Percentiles rank a stretch among this genome's conserved stretches.
Conservation (phyloP, 2,113 vertebrate genomes). For the Microtus montanus region DNA sequence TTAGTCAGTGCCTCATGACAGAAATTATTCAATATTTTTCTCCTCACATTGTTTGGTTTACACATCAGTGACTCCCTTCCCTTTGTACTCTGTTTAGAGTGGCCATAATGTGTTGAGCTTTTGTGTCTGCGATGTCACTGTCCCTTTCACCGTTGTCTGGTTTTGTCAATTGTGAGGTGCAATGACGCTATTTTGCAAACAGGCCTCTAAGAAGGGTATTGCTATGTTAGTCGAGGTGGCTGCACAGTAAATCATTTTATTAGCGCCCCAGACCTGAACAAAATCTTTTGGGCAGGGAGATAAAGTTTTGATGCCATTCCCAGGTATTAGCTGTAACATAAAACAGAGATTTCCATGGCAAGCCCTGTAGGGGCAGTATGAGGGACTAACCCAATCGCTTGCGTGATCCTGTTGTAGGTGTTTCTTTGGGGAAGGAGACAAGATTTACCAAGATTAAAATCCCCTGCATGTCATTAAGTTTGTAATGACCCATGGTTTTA, state of each 20-base stretch:
- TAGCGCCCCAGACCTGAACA: constrained; percentile 25
- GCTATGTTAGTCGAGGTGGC: constrained; percentile 65
- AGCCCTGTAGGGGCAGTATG: background rate
- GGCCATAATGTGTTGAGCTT: constrained; percentile 93
- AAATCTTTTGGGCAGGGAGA: constrained; percentile 57
- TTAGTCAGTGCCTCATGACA: constrained; percentile 93
- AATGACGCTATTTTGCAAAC: constrained; percentile 86
- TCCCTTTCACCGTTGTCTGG: constrained; percentile 94
- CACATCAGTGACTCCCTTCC: constrained; percentile 96
- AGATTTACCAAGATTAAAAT: constrained; percentile 4
- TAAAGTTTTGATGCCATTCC: constrained; percentile 47
- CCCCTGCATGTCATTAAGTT: constrained; percentile 29
- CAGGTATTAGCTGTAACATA: constrained; percentile 22
- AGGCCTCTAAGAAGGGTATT: constrained; percentile 77
- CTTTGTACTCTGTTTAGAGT: constrained; percentile 93
- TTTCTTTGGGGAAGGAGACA: constrained; percentile 41
- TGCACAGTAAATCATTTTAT: constrained; percentile 53
- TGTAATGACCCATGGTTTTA: background rate
- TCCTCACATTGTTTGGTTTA: constrained; percentile 95
- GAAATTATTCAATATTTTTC: constrained; percentile 94
- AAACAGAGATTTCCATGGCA: constrained; percentile 21
- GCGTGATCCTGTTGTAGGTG: background rate
- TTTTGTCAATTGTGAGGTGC: constrained; percentile 90
- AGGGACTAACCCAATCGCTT: background rate
- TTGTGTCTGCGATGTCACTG: constrained; percentile 95